Evolutionary conservation across 2,113 vertebrate species (phyloP).

Genomic region (Chamaetylas fuelleborni): DNA sequence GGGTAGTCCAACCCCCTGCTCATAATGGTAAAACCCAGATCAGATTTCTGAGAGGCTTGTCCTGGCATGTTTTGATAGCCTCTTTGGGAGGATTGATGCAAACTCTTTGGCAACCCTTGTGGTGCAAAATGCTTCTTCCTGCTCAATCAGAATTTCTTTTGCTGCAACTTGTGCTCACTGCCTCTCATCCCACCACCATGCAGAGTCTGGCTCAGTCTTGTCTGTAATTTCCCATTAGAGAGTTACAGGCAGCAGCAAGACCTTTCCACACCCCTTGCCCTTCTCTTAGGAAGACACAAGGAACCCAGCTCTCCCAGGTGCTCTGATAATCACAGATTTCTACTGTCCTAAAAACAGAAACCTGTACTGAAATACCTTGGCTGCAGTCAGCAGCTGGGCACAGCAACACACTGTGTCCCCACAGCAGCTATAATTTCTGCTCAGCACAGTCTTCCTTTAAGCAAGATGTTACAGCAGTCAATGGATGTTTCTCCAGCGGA

Average conservation of each 20-base stretch:
- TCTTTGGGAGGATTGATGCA: not conserved
- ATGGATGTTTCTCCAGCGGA: not conserved
- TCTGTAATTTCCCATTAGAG: not conserved
- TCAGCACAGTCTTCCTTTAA: not conserved
- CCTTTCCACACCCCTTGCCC: not conserved
- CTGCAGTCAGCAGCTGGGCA: not conserved
- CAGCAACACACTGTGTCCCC: not conserved
- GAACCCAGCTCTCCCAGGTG: not conserved
- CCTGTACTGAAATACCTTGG: not conserved
- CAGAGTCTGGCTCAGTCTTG: not conserved
- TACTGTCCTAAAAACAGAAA: not conserved
- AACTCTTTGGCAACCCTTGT: not conserved
- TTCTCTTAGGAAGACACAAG: not conserved
- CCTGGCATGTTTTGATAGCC: not conserved
- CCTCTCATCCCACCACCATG: not conserved
- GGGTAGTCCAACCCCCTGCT: not conserved
- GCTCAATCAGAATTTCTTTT: not conserved
- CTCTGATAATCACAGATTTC: not conserved
- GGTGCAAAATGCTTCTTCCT: not conserved
- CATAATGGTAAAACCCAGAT: not conserved
- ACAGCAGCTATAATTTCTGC: constrained; percentile 8
- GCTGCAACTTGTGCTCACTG: not conserved
- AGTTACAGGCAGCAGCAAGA: not conserved
- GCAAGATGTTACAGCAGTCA: constrained; percentile 3
- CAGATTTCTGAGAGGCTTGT: not conserved